Conservation (phyloP, 2,113 vertebrate genomes). For the Corvus moneduloides region DNA sequence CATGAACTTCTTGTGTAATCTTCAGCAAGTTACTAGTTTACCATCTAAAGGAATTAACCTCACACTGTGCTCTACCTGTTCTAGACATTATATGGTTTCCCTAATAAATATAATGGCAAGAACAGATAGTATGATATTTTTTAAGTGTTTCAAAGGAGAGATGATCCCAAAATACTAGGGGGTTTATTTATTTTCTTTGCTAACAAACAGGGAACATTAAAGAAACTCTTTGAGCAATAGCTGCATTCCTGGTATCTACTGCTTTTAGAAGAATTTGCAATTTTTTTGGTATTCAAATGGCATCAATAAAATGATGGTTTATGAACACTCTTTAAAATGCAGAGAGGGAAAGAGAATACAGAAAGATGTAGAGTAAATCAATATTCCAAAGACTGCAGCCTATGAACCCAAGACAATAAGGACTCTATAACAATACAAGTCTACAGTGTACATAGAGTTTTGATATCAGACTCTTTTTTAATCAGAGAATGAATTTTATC, state of each 20-base stretch:
- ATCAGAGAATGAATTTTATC: slow-evolving; percentile 58
- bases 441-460: slow-evolving; percentile 22
- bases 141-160: neutral
- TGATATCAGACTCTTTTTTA: slow-evolving; percentile 50
- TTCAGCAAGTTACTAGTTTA: neutral
- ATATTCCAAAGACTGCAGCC: slow-evolving; percentile 32
- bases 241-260: neutral
- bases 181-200: neutral
- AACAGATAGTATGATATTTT: neutral
- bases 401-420: slow-evolving; percentile 31
- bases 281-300: slow-evolving; percentile 9
- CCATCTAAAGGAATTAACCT: neutral
- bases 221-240: neutral
- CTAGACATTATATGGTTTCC: neutral
- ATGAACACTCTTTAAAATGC: slow-evolving; percentile 19
- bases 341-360: neutral
- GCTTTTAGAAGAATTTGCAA: neutral
- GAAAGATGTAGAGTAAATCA: neutral
- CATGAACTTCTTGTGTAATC: neutral
- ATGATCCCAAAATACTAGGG: neutral
- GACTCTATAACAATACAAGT: slow-evolving; percentile 35
- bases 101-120: neutral
- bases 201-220: neutral
- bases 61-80: neutral
- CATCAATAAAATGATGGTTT: neutral